phyloP scores from a whole-genome alignment of 2,888 invertebrate genomes.

The Erebia epiphron region DNA sequence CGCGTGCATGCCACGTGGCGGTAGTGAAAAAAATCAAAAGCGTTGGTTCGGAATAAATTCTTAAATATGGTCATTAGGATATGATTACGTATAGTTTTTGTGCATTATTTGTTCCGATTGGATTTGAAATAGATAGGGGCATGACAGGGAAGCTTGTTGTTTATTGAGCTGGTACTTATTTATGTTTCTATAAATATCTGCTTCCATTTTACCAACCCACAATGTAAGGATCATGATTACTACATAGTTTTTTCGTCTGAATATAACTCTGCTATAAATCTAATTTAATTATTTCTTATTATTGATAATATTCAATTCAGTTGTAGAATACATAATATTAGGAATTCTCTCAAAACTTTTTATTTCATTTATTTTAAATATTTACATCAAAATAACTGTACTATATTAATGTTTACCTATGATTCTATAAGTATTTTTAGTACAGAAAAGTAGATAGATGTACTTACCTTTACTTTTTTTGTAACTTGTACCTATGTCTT shows the following conservation, averaged over 20 bases:
- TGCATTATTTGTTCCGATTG: conserved; percentile 63
- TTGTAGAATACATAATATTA: too few relatives aligned
- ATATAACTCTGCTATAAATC: neutral
- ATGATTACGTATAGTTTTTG: conserved; percentile 64
- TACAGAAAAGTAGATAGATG: too few relatives aligned
- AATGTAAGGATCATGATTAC: neutral
- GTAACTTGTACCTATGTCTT: too few relatives aligned
- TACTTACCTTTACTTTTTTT: too few relatives aligned
- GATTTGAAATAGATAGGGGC: conserved; percentile 74
- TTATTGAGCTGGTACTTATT: conserved; percentile 10
- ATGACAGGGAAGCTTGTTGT: conserved; percentile 42
- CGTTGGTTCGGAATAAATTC: conserved; percentile 75
- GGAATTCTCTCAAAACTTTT: too few relatives aligned
- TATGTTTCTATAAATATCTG: conserved; percentile 30
- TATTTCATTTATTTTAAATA: too few relatives aligned
- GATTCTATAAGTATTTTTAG: too few relatives aligned
- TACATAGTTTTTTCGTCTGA: neutral
- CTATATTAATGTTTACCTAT: too few relatives aligned
- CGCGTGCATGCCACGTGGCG: conserved; percentile 74
- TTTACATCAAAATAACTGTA: too few relatives aligned
- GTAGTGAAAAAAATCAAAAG: conserved; percentile 66
- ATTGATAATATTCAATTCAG: too few relatives aligned
- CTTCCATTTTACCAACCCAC: neutral
- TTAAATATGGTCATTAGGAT: conserved; percentile 77
- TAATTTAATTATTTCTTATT: too few relatives aligned